Conservation (phyloP, 2,888 invertebrate genomes). For the Globia sparganii region DNA sequence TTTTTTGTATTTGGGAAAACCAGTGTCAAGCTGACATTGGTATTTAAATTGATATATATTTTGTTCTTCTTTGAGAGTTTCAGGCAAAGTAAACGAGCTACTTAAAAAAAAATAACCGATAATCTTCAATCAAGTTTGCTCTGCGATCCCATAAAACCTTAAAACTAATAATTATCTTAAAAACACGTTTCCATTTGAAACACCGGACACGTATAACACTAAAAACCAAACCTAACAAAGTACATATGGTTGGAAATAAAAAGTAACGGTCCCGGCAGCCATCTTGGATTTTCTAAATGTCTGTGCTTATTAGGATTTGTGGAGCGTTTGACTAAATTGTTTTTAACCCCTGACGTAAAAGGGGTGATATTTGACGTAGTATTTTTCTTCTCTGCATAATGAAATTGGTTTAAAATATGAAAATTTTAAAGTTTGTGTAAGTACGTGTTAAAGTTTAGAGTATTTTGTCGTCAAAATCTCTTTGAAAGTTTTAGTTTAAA, state of each 20-base stretch:
- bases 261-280: slow-evolving; percentile 48
- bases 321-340: slow-evolving; percentile 52
- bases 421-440: slow-evolving; percentile 22
- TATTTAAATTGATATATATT: background rate
- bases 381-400: slow-evolving; percentile 23
- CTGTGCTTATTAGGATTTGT: slow-evolving; percentile 56
- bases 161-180: background rate
- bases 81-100: background rate
- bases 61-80: background rate
- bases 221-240: slow-evolving; percentile 36
- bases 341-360: slow-evolving; percentile 42
- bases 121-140: background rate
- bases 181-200: background rate
- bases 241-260: slow-evolving; percentile 49
- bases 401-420: slow-evolving; percentile 17
- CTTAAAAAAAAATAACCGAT: background rate
- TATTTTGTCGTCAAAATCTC: slow-evolving; percentile 6
- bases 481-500: slow-evolving; percentile 12
- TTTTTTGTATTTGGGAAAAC: background rate
- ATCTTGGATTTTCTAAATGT: slow-evolving; percentile 56
- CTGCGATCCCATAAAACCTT: background rate
- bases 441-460: background rate
- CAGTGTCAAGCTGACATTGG: background rate
- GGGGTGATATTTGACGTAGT: slow-evolving; percentile 33
- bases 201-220: slow-evolving; percentile 17